Evolutionary conservation across 2,113 vertebrate species (phyloP), one percentile per base, ranked within the genome.

Genomic region (Oreochromis niloticus): DNA sequence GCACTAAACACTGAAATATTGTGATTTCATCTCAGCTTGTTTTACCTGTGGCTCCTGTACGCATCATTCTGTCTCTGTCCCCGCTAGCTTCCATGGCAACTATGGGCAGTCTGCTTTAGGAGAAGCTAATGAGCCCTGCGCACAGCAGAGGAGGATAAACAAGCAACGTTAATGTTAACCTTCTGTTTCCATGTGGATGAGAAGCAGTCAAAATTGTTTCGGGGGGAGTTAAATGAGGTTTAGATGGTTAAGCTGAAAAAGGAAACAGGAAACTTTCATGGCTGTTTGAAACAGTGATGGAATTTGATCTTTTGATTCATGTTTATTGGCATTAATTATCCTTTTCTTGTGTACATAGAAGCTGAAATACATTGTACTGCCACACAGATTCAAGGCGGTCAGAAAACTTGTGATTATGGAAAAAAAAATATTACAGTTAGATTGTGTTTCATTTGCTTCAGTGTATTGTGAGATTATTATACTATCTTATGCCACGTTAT

Each of bases 81-180:
- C 9, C 11, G 9, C 55, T 34, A 16, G 91, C 88, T 91, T 84
- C 90, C 93, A 90, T 93, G 93, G 90, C 83, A 94, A 95, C 93
- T 24, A 27, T 55, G 54, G 27, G 6, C 80, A 34, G 89, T 10
- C 19, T 14, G 68, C 48, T 81, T 41, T 17, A 82, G 81, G 12
- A 82, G 73, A 75, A 57, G 82, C 19, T 87, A 84, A 88, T 71
- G 55, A 83, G 41, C 81, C 34, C 32, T 27, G 39, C 1, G 2
- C 46, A 75, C 61, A 13, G 61, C 61, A 43, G 79, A 73, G 73
- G 55, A 46, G 30, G 73, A 39, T 24, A 46, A 50, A 41, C 14
- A 19, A 66, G 43, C 13, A 16, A 34, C 7, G 43, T 3, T 8
- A 36, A 73, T 55, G 24, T 63, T 17, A 36, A 17, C 34, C 12